Evolutionary conservation across 2,797 vertebrate species (phyloP).

Genomic region (Anas capensis): DNA sequence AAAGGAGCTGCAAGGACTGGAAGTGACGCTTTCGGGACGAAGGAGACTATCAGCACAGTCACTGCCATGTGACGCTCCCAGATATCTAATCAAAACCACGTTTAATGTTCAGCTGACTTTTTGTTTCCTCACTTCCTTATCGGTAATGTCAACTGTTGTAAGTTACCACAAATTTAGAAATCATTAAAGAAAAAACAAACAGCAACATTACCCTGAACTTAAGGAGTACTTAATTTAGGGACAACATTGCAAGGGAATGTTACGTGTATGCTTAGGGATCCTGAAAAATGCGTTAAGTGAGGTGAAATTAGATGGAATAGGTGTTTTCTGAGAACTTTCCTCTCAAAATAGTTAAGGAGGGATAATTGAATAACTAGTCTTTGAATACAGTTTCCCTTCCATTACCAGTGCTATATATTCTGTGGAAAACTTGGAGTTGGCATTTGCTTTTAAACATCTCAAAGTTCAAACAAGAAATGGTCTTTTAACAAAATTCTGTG

Average conservation of each 20-base stretch:
- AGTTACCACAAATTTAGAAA: background rate
- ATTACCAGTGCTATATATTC: background rate
- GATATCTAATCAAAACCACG: background rate
- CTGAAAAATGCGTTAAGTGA: background rate
- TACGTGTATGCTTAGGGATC: background rate
- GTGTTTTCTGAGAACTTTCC: background rate
- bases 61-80: background rate
- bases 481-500: background rate
- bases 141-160: background rate
- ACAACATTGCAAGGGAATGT: background rate
- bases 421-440: background rate
- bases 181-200: background rate
- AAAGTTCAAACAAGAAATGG: background rate
- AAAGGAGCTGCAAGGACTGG: background rate
- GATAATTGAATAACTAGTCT: background rate
- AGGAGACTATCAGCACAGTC: background rate
- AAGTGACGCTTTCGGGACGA: background rate
- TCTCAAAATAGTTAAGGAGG: background rate
- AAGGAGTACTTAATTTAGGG: background rate
- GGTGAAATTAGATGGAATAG: background rate
- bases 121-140: background rate
- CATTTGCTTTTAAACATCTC: background rate
- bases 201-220: background rate
- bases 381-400: background rate
- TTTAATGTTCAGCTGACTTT: background rate